These are phyloP conservation scores for Pelecanus crispus DNA, from an alignment of 2,113 vertebrate species.

Conservation along the genomic window DNA sequence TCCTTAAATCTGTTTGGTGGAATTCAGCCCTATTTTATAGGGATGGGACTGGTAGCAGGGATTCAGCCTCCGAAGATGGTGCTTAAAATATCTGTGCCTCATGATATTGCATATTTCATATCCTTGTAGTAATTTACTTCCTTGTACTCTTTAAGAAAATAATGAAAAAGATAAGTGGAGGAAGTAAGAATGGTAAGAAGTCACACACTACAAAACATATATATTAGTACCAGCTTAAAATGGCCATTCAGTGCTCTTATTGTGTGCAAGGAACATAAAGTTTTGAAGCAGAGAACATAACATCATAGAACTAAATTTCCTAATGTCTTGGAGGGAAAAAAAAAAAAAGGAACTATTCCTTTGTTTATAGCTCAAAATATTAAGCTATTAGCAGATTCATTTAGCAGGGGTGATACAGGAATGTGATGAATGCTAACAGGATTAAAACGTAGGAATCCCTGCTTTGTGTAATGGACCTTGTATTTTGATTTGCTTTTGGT, in stretches of 20 bases:
- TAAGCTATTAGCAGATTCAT: not conserved
- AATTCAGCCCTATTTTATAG: not conserved
- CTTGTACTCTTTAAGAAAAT: not conserved
- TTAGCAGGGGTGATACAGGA: not conserved
- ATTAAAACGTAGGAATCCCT: not conserved
- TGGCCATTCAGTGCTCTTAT: not conserved
- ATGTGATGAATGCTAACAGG: not conserved
- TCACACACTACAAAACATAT: not conserved
- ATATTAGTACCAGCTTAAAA: not conserved
- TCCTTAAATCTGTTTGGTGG: not conserved
- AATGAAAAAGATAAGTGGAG: not conserved
- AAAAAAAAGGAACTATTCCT: not conserved
- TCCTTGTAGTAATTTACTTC: not conserved
- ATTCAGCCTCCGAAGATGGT: not conserved
- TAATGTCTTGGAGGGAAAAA: accelerated
- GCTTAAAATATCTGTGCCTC: not conserved
- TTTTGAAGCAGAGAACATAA: not conserved
- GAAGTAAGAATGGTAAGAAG: not conserved
- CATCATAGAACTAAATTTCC: not conserved
- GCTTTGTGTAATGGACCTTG: not conserved
- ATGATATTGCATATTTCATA: not conserved
- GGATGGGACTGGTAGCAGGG: not conserved
- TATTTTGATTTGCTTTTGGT: not conserved
- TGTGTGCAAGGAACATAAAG: not conserved
- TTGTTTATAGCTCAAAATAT: not conserved